Evolutionary conservation across 2,797 vertebrate genomes (phyloP).

Genomic region (Erethizon dorsatum): DNA sequence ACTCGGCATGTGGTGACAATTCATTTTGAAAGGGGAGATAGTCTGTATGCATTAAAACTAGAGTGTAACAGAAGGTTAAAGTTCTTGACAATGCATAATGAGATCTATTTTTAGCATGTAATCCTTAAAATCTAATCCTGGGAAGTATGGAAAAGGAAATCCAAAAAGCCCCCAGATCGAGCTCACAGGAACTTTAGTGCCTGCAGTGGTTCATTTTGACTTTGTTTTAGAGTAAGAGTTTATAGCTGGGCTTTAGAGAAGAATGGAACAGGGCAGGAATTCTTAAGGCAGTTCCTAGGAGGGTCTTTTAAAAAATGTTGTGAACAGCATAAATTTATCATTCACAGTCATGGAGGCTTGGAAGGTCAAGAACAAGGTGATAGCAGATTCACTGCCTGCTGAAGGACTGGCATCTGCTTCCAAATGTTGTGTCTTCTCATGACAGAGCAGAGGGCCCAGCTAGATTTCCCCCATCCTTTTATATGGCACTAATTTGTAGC

Average conservation of each 20-base stretch:
- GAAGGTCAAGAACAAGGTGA: neutral
- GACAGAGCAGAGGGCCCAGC: neutral
- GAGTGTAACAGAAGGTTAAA: conserved; percentile 18
- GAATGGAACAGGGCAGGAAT: neutral
- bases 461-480: neutral
- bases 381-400: neutral
- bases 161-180: neutral
- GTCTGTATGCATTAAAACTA: neutral
- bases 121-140: conserved; percentile 38
- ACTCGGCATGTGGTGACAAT: neutral
- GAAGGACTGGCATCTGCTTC: neutral
- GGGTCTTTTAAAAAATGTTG: neutral
- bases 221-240: neutral
- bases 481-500: neutral
- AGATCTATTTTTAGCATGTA: neutral
- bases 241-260: neutral
- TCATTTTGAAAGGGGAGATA: neutral
- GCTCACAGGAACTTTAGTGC: neutral
- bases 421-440: too few species aligned
- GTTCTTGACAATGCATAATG: neutral
- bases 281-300: neutral
- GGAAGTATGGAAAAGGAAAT: conserved; percentile 50
- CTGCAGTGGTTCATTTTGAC: neutral
- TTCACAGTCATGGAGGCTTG: neutral
- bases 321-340: neutral